These are phyloP conservation scores for Popillia japonica DNA, from an alignment of 1,140 invertebrate species.

Conservation along the genomic window DNA sequence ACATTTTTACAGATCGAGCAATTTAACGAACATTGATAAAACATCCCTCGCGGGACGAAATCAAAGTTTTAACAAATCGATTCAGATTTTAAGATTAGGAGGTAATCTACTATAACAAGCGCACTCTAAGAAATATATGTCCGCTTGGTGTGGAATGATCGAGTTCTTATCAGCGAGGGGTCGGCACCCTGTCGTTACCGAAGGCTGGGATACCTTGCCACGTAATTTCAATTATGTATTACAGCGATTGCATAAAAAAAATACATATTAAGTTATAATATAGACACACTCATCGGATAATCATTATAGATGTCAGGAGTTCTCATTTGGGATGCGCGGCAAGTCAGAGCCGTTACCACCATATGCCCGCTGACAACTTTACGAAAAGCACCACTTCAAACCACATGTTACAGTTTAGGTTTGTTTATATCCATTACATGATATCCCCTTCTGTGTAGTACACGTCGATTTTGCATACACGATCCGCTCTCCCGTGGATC, in stretches of 20 bases:
- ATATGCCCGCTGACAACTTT: conserved; percentile 59
- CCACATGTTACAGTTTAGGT: conserved; percentile 58
- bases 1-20: not conserved
- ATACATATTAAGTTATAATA: conserved; percentile 5
- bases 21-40: conserved; percentile 16
- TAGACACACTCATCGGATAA: conserved; percentile 49
- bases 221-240: conserved; percentile 18
- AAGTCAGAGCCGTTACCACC: conserved; percentile 57
- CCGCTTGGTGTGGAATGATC: not conserved
- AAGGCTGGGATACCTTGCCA: not conserved
- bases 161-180: conserved; percentile 25
- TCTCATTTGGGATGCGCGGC: conserved; percentile 55
- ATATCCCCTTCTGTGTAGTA: conserved; percentile 44
- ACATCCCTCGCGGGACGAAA: conserved; percentile 1
- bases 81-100: conserved; percentile 20
- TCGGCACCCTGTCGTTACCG: conserved; percentile 15
- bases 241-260: not conserved
- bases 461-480: conserved; percentile 21
- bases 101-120: conserved; percentile 26
- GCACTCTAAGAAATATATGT: not conserved
- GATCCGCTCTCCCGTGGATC: too few species aligned
- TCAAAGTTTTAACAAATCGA: conserved; percentile 25
- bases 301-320: conserved; percentile 50
- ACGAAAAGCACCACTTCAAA: conserved; percentile 58
- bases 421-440: conserved; percentile 55